Percentiles rank a stretch among this genome's conserved stretches.
phyloP scores from a whole-genome alignment of 2,797 vertebrate species.

The Argentina silus region DNA sequence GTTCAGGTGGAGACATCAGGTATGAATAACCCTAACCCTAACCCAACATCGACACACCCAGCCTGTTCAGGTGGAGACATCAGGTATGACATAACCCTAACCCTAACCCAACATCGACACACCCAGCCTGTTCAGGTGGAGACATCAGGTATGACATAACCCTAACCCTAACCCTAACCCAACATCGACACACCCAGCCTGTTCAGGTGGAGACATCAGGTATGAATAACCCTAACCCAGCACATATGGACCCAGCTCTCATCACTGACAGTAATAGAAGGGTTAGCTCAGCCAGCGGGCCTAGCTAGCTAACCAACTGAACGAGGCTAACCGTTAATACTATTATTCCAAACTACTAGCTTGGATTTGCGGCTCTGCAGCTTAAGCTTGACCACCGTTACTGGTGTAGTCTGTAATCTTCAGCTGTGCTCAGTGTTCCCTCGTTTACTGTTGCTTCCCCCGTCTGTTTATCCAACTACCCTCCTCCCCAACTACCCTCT shows the following conservation, averaged over 20 bases:
- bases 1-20: constrained; percentile 92
- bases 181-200: constrained; percentile 88
- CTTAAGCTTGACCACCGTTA: no score
- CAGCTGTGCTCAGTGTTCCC: no score
- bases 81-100: constrained; percentile 73
- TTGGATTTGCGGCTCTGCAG: no score
- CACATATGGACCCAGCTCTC: no score
- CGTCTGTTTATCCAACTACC: no score
- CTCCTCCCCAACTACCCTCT: no score
- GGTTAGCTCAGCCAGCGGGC: no score
- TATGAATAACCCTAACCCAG: constrained; percentile 40
- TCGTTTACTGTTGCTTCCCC: no score
- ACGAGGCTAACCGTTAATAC: no score
- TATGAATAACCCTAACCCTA: constrained; percentile 38
- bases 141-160: constrained; percentile 83
- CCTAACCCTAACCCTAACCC: not conserved
- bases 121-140: constrained; percentile 87
- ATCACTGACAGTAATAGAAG: not conserved
- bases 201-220: constrained; percentile 92
- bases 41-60: constrained; percentile 84
- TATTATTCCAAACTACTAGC: not conserved
- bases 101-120: constrained; percentile 79
- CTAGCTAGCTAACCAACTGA: no score
- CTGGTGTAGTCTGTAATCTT: no score
- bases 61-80: constrained; percentile 90